Evolutionary conservation across 2,888 invertebrate genomes (phyloP).

Genomic region (Lepeophtheirus nordmannii): DNA sequence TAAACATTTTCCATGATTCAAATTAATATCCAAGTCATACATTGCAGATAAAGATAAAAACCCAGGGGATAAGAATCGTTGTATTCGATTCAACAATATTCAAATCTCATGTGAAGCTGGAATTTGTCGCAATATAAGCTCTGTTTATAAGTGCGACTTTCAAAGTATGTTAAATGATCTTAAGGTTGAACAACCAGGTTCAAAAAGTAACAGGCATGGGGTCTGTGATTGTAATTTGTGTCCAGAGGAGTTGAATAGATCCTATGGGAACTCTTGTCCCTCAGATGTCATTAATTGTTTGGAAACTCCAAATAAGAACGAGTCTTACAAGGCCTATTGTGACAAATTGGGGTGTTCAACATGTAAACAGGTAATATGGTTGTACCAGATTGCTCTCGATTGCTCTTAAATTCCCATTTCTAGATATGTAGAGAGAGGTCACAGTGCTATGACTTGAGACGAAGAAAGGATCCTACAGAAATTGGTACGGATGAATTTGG

Average conservation of each 20-base stretch:
- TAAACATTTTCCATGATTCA: no score
- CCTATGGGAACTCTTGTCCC: slow-evolving; percentile 2
- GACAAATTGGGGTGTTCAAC: slow-evolving; percentile 4
- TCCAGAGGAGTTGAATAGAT: not conserved
- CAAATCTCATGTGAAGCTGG: slow-evolving; percentile 19
- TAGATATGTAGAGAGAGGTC: slow-evolving; percentile 6
- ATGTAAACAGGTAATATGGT: slow-evolving; percentile 8
- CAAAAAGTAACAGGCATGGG: not conserved
- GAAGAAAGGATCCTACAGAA: slow-evolving; percentile 16
- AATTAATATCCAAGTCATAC: no score
- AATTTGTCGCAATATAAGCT: slow-evolving; percentile 16
- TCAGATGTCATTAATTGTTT: not conserved
- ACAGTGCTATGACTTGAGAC: slow-evolving; percentile 15
- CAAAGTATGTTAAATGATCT: slow-evolving; percentile 5
- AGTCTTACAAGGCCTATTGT: slow-evolving; percentile 1
- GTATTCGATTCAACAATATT: slow-evolving; percentile 16
- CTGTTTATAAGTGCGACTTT: slow-evolving; percentile 18
- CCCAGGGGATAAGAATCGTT: slow-evolving; percentile 7
- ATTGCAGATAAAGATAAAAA: slow-evolving; percentile 10
- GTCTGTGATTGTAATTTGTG: not conserved
- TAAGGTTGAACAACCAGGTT: not conserved
- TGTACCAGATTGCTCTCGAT: not conserved
- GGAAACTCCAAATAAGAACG: not conserved
- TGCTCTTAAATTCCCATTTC: not conserved
- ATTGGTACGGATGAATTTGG: slow-evolving; percentile 21